Evolutionary conservation across 2,113 vertebrate species (phyloP).

Genomic region (Stegastes partitus): DNA sequence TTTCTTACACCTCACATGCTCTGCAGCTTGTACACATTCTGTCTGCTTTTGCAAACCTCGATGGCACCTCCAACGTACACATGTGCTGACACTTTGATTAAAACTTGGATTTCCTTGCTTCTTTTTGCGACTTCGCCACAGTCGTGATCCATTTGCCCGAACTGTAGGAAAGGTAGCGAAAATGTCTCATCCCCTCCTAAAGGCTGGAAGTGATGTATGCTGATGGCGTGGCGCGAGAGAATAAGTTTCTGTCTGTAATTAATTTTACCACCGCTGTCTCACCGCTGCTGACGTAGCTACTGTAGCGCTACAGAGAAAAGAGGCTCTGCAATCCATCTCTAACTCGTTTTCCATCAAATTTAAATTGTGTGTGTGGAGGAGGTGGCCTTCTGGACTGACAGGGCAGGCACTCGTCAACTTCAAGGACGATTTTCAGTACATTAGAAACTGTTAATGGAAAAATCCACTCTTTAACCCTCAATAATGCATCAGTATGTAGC

Average conservation of each 20-base stretch:
- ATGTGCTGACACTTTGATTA: constrained; percentile 18
- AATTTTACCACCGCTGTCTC: constrained; percentile 61
- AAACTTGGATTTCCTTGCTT: constrained; percentile 6
- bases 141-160: constrained; percentile 40
- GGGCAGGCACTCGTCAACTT: constrained; percentile 59
- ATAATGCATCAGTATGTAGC: neutral
- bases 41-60: constrained; percentile 6
- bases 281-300: constrained; percentile 67
- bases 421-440: constrained; percentile 60
- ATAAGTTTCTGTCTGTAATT: constrained; percentile 68
- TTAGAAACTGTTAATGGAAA: constrained; percentile 52
- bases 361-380: constrained; percentile 52
- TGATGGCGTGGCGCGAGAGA: constrained; percentile 54
- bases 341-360: constrained; percentile 71
- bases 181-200: neutral
- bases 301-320: constrained; percentile 53
- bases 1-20: constrained; percentile 33
- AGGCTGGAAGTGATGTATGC: constrained; percentile 51
- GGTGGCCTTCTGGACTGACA: constrained; percentile 55
- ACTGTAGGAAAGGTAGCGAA: constrained; percentile 27
- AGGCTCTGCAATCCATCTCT: constrained; percentile 64
- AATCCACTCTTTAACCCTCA: constrained; percentile 23
- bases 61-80: neutral
- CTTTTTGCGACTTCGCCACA: neutral
- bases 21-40: neutral